Conservation (phyloP, 1,140 invertebrate species). For the Hetaerina americana region DNA sequence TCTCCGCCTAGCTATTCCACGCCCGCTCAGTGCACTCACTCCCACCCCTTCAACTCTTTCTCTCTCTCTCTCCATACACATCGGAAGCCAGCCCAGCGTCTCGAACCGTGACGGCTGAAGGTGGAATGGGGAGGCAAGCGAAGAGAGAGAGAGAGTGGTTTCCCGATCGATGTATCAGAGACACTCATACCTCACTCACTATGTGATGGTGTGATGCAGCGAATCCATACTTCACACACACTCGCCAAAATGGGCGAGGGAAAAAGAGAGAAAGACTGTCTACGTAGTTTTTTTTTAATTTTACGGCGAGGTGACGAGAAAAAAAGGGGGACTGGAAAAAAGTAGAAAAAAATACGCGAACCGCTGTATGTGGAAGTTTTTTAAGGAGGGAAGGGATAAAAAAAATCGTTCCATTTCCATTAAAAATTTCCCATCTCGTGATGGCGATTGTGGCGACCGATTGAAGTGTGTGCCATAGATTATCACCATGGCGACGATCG, state of each 20-base stretch:
- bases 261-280: no score
- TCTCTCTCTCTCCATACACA: no score
- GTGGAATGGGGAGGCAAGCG: no score
- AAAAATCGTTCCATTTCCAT: background rate
- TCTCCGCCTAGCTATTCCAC: no score
- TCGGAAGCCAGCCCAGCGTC: background rate
- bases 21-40: no score
- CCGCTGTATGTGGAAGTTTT: no score
- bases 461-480: background rate
- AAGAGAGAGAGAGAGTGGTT: no score
- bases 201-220: no score
- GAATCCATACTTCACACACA: background rate
- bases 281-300: background rate
- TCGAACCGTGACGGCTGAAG: background rate
- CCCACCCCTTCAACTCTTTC: no score
- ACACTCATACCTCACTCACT: background rate
- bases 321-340: no score
- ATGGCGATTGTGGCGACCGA: background rate
- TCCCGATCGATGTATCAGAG: background rate
- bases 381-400: background rate
- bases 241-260: no score
- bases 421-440: background rate
- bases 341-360: no score
- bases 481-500: background rate
- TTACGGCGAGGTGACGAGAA: background rate